Evolutionary conservation across 2,888 invertebrate genomes (phyloP).

Genomic region (Ligdia adustata): DNA sequence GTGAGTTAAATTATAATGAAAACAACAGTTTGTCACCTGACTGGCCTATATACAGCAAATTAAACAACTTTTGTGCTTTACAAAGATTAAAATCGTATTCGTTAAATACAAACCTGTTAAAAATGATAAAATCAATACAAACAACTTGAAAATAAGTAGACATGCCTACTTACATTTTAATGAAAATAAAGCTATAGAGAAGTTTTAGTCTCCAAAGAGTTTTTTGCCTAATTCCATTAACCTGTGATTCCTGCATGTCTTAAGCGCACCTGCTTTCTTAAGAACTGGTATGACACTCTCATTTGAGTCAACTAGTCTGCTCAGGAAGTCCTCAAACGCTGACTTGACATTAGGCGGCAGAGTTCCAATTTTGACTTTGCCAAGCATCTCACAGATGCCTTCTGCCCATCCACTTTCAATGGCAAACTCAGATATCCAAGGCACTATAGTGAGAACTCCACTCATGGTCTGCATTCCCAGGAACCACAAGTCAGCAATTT

Average conservation of each 20-base stretch:
- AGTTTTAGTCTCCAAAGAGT: conserved; percentile 91
- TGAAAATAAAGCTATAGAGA: conserved; percentile 26
- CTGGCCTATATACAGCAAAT: conserved; percentile 47
- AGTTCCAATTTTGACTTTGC: conserved; percentile 92
- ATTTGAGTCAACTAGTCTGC: conserved; percentile 92
- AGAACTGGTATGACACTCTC: conserved; percentile 88
- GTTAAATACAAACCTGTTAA: conserved; percentile 46
- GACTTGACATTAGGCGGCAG: conserved; percentile 93
- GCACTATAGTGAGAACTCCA: conserved; percentile 90
- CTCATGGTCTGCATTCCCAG: conserved; percentile 97
- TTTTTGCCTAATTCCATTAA: conserved; percentile 95
- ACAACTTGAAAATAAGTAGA: conserved; percentile 42
- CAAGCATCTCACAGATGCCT: conserved; percentile 92
- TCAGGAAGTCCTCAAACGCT: conserved; percentile 95
- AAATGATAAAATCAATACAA: conserved; percentile 38
- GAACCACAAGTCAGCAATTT: conserved; percentile 96
- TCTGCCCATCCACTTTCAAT: conserved; percentile 97
- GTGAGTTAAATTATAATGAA: conserved; percentile 22
- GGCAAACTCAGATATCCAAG: conserved; percentile 95
- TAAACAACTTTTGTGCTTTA: conserved; percentile 17
- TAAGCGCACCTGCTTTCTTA: conserved; percentile 92
- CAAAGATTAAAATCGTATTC: conserved; percentile 8
- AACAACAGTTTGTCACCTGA: conserved; percentile 35
- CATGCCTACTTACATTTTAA: conserved; percentile 44
- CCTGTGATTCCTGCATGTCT: conserved; percentile 93